These are phyloP conservation scores for Herpetotheres cachinnans DNA, from an alignment of 2,113 vertebrate species.

Conservation along the genomic window DNA sequence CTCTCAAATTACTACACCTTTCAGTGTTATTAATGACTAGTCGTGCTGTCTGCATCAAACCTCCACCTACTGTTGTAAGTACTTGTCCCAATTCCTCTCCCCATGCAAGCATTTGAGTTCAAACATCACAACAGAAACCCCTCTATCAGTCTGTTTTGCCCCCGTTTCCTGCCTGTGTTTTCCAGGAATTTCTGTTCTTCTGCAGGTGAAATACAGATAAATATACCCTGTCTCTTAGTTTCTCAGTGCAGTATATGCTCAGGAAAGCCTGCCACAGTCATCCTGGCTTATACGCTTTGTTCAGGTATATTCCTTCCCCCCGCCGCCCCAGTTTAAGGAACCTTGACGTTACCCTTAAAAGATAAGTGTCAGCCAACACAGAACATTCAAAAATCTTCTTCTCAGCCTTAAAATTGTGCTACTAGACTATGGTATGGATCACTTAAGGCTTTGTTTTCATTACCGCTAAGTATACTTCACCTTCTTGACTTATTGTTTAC, in stretches of 20 bases:
- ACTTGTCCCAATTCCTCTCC: not conserved
- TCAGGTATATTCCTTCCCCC: not conserved
- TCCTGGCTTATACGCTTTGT: not conserved
- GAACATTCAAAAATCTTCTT: not conserved
- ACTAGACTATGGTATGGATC: not conserved
- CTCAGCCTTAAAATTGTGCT: not conserved
- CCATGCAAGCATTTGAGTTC: too few species aligned
- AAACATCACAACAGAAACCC: not conserved
- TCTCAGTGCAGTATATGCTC: too few species aligned
- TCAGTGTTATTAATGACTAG: not conserved
- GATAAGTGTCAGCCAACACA: not conserved
- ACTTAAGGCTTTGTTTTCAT: not conserved
- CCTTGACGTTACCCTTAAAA: not conserved
- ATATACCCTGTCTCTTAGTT: not conserved
- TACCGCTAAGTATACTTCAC: not conserved
- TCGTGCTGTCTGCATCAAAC: not conserved
- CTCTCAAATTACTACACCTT: not conserved
- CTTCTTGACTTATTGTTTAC: not conserved
- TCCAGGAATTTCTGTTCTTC: not conserved
- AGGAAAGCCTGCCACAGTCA: too few species aligned
- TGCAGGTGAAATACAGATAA: not conserved
- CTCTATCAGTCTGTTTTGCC: not conserved
- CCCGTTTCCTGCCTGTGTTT: not conserved
- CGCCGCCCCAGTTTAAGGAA: not conserved
- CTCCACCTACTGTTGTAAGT: not conserved